A percentile compares a stretch with the other conserved stretches of the same genome.
Evolutionary conservation across 2,888 invertebrate genomes (phyloP).

Genomic region (Stenotaenia linearis): DNA sequence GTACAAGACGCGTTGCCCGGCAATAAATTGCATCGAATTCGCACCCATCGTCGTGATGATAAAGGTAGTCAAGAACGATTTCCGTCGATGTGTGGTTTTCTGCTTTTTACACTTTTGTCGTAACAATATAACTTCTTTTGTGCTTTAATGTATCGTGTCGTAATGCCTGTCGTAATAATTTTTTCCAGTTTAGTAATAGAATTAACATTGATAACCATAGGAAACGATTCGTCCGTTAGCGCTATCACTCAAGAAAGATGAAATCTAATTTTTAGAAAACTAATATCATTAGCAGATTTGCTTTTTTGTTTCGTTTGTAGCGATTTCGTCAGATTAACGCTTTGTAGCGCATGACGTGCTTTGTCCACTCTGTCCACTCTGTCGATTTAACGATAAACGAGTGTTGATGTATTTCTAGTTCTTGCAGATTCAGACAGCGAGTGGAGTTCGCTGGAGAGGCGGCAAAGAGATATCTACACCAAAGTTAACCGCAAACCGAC

Average conservation of each 20-base stretch:
- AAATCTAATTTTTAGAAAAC: too few species aligned
- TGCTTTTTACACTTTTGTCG: background rate
- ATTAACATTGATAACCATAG: too few species aligned
- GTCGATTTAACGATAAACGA: background rate
- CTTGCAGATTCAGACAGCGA: slow-evolving; percentile 89
- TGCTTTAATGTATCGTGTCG: background rate
- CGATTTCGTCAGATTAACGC: too few species aligned
- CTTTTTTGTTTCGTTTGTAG: too few species aligned
- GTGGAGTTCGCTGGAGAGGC: slow-evolving; percentile 65
- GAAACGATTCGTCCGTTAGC: too few species aligned
- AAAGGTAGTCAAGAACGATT: background rate
- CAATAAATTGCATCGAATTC: slow-evolving; percentile 45
- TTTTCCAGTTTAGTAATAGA: too few species aligned
- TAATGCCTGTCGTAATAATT: too few species aligned
- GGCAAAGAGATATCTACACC: slow-evolving; percentile 53
- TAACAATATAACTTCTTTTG: background rate
- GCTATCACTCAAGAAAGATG: too few species aligned
- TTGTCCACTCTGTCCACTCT: too few species aligned
- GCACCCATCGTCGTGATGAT: slow-evolving; percentile 27
- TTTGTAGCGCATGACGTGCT: too few species aligned
- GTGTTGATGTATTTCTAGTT: slow-evolving; percentile 49
- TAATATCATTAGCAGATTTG: too few species aligned
- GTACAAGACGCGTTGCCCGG: slow-evolving; percentile 59
- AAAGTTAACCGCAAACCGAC: slow-evolving; percentile 59
- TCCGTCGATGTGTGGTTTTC: background rate